Percentiles rank a stretch among this genome's conserved stretches.
These are phyloP conservation scores for Actinernus sp. DNA, from an alignment of 92 coral and sea anemone species.

Conservation along the genomic window DNA sequence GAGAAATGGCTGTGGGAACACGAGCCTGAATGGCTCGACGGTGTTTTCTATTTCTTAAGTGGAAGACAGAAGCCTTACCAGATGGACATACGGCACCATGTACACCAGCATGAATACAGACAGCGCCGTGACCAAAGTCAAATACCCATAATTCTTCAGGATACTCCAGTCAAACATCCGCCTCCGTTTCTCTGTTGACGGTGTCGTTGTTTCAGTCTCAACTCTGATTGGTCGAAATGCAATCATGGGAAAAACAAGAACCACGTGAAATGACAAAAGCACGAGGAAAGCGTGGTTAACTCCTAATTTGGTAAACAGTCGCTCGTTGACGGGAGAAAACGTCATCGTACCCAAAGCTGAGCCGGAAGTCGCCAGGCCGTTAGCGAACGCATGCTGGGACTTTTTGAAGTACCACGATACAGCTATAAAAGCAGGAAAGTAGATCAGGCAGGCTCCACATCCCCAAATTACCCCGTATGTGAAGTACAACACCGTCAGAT, in stretches of 20 bases:
- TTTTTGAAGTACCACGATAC: conserved; percentile 14
- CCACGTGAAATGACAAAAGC: too few relatives aligned
- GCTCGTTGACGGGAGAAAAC: conserved; percentile 19
- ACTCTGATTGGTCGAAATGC: too few relatives aligned
- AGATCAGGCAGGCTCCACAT: conserved; percentile 7
- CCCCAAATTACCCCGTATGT: conserved; percentile 19
- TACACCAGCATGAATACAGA: too few relatives aligned
- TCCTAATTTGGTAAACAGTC: conserved; percentile 9
- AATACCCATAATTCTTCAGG: not conserved
- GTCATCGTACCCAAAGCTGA: conserved; percentile 17
- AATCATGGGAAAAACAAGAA: too few relatives aligned
- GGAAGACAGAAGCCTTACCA: too few relatives aligned
- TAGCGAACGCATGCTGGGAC: conserved; percentile 9
- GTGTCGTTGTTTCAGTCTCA: too few relatives aligned
- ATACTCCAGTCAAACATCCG: too few relatives aligned
- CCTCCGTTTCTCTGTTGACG: too few relatives aligned
- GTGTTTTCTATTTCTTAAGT: too few relatives aligned
- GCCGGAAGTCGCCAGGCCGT: conserved; percentile 23
- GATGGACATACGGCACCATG: too few relatives aligned
- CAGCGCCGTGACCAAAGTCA: not conserved
- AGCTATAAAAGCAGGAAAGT: conserved; percentile 12
- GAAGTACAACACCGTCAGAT: conserved; percentile 15
- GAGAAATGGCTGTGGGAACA: too few relatives aligned
- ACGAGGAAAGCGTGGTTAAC: conserved; percentile 9
- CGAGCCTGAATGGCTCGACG: too few relatives aligned